A percentile compares a stretch with the other conserved stretches of the same genome.
Conservation (phyloP, 2,888 invertebrate species). For the Dicyrtomina minuta region DNA sequence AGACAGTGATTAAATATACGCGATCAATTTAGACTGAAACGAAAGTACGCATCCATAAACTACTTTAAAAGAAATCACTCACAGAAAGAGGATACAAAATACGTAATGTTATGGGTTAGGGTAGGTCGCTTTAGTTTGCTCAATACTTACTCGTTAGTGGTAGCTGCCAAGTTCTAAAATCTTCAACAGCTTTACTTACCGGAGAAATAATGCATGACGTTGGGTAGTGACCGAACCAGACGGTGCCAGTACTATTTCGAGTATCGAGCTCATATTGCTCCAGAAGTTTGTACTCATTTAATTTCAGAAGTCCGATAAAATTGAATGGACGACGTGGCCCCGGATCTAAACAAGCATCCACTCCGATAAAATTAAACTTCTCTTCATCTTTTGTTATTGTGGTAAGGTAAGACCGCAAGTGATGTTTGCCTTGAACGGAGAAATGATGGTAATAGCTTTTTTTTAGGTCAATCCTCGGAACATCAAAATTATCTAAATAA, state of each 20-base stretch:
- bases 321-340: conserved; percentile 86
- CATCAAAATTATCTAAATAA: conserved; percentile 85
- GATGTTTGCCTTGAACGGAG: conserved; percentile 72
- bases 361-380: conserved; percentile 75
- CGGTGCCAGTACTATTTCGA: conserved; percentile 62
- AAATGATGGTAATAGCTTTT: conserved; percentile 76
- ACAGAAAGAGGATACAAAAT: no score
- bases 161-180: no score
- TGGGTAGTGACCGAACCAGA: conserved; percentile 90
- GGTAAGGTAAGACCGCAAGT: conserved; percentile 74
- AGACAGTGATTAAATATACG: background rate
- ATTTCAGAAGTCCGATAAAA: conserved; percentile 75
- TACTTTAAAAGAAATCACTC: no score
- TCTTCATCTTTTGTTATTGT: conserved; percentile 64
- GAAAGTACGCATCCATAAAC: background rate
- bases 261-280: conserved; percentile 63
- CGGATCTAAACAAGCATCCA: conserved; percentile 84
- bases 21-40: background rate
- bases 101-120: no score
- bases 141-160: no score
- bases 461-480: conserved; percentile 67
- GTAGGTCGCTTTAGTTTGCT: no score
- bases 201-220: conserved; percentile 78
- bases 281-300: conserved; percentile 63
- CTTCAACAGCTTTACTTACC: background rate